Base-by-base conservation (phyloP, 2,888 invertebrate species). In the Eupsilia transversa region DNA sequence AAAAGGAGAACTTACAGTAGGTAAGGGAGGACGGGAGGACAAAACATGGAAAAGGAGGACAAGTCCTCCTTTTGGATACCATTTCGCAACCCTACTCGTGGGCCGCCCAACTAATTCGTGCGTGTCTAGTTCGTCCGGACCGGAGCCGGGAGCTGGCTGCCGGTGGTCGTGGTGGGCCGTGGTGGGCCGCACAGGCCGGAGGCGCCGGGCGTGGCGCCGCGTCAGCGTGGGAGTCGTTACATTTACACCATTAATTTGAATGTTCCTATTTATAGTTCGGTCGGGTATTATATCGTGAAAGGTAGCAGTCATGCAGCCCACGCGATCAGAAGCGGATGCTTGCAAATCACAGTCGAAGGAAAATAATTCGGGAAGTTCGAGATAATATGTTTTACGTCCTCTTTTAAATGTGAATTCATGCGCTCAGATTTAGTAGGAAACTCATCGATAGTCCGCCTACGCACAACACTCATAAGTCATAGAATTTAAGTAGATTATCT, bases 231-330 rank as follows among this genome's bases (percentile, higher is more conserved):
- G 94, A 91, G 93, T 91, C 84, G 89, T 91, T 92, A 93, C 92
- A 92, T 93, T 92, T 92, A 92, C 91, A 91, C 89, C 91, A 91
- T 93, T 91, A 90, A 93, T 91, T 92, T 90, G 87, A 92, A 93
- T 90, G 90, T 87, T 86, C 87, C 93, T 95, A 95, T 95, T 94
- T 94, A 94, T 94, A 95, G 92, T 87, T 87, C 80, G 84, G 84
- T 90, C 89, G 89, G 90, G 90, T 91, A 87, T 79, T 85, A 82
- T 92, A 89, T 90, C 91, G 90, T 90, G 90, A 92, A 93, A 93
- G 91, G 92, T 90, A 93, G 87, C 87, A 88, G 89, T 84, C 86
- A 79, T 82, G 73, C 83, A 81, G 75, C 86, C 80, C 81, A 82
- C 89, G 91, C 89, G 83, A 64, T 59, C 43, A 74, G 49, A 72